These are phyloP conservation scores for Gila orcuttii DNA, from an alignment of 2,113 vertebrate genomes.

Conservation along the genomic window DNA sequence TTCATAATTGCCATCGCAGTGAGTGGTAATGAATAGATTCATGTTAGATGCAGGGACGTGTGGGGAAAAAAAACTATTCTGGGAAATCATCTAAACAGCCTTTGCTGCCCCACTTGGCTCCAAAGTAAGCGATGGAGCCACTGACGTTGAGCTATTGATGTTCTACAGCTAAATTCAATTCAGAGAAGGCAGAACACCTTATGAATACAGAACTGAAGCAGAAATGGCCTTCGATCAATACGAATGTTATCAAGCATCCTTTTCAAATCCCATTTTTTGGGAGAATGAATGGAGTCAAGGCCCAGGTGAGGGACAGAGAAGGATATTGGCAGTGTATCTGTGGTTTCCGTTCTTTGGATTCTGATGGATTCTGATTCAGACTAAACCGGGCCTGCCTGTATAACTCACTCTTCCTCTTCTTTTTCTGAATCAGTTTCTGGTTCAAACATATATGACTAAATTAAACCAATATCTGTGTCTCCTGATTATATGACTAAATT, in stretches of 20 bases:
- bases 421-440: background rate
- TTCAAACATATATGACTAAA: background rate
- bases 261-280: background rate
- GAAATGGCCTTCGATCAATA: conserved; percentile 32
- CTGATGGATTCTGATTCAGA: too few species aligned
- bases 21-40: conserved; percentile 14
- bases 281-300: background rate
- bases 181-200: background rate
- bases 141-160: conserved; percentile 35
- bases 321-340: background rate
- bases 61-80: background rate
- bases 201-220: conserved; percentile 22
- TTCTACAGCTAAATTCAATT: conserved; percentile 30
- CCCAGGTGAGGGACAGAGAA: background rate
- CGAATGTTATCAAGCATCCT: conserved; percentile 34
- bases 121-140: conserved; percentile 22
- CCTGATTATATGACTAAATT: background rate
- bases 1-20: conserved; percentile 21
- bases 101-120: conserved; percentile 1
- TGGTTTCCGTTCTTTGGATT: background rate
- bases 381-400: too few species aligned
- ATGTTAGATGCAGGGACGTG: conserved; percentile 5
- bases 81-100: conserved; percentile 8
- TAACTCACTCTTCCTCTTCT: too few species aligned
- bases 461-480: background rate